Base-by-base conservation (phyloP, 2,888 invertebrate genomes). In the Lochmaea crataegi region DNA sequence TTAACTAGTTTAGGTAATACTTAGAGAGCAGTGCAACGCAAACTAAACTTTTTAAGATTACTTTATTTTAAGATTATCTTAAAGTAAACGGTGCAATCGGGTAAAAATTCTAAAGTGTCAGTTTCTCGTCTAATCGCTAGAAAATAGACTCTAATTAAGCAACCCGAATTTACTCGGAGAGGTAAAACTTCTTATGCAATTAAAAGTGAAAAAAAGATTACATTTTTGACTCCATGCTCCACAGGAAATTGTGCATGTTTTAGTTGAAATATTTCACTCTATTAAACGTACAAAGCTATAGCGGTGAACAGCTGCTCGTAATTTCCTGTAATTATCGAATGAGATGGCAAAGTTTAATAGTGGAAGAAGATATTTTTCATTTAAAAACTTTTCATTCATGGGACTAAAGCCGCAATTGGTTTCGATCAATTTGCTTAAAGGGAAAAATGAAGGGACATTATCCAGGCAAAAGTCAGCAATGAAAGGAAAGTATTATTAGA, bases 401-500 rank as follows among this genome's bases (percentile, higher is more conserved):
- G 10, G 2, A 3, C 58, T 32, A 64, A 58, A 69, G 63, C 56
- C 51, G 57, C 57, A 66, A 66, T 69, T 63, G 56, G 56, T 66
- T 69, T 67, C 56, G 48, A 61, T 57, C 51, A 67, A 61, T 67
- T 67, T 72, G 57, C 69, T 48, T 60, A 38, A 60, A 66, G 22
- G 53, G 41, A 68, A 66, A 68, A 69, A 75, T 69, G 38, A 63
- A 63, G n/a, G 41, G 41, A 53, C 51, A 69, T 63, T 63, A 69
- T 69, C 41, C 14, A 38, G 9, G 14, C 53, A 22, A 63, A 69
- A 53, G 63, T n/a, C 61, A 69, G 41, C 41, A 53, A 69, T 69
- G 63, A 56, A 69, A 69, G 53, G 63, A 58, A 42, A 69, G 69
- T 41, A 69, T 63, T 63, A 69, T 69, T 69, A 53, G 69, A 69